Conservation (phyloP, 2,797 vertebrate species). For the Halcyon leucocephala region DNA sequence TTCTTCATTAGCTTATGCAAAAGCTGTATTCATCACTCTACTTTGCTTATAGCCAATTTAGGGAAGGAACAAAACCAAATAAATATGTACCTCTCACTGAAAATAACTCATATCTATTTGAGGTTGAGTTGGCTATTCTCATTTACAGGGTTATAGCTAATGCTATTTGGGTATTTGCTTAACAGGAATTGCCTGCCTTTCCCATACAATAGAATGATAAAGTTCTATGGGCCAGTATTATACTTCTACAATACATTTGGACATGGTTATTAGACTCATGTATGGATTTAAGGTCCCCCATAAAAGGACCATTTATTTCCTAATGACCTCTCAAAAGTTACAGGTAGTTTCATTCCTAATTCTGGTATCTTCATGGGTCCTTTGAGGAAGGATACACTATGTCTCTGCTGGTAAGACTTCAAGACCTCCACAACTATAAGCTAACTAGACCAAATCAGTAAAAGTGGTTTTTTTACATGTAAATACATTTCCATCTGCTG, state of each 20-base stretch:
- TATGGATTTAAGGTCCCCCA: fast-evolving
- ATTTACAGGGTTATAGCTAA: neutral
- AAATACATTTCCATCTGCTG: neutral
- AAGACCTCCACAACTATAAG: neutral
- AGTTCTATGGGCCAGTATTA: neutral
- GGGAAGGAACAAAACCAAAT: neutral
- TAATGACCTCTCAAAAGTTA: neutral
- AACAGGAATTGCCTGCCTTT: neutral
- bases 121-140: neutral
- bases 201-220: neutral
- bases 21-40: neutral
- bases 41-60: neutral
- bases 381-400: neutral
- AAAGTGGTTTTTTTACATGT: neutral
- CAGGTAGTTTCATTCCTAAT: neutral
- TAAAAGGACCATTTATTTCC: neutral
- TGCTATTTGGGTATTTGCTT: neutral
- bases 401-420: neutral
- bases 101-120: neutral
- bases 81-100: neutral
- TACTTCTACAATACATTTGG: neutral
- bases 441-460: neutral
- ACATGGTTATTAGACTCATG: neutral
- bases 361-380: neutral
- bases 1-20: slow-evolving; percentile 42